Conservation (phyloP, 2,888 invertebrate species). For the Caenorhabditis zanzibari region DNA sequence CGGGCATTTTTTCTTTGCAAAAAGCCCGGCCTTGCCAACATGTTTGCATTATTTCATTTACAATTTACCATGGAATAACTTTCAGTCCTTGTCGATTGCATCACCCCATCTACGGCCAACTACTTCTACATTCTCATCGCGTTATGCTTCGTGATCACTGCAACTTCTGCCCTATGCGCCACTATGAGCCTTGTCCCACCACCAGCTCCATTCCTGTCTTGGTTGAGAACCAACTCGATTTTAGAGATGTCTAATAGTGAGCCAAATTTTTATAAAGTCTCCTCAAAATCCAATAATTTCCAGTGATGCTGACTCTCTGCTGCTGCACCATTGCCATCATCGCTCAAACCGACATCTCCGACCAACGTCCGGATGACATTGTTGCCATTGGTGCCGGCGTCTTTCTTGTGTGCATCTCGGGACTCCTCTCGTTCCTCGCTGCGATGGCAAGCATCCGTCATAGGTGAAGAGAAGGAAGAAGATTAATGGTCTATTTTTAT, state of each 20-base stretch:
- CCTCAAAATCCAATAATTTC: slow-evolving; percentile 34
- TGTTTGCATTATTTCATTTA: too few relatives aligned
- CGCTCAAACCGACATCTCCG: slow-evolving; percentile 70
- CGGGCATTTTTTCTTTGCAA: too few relatives aligned
- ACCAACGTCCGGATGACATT: slow-evolving; percentile 69
- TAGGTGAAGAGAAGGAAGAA: slow-evolving; percentile 31
- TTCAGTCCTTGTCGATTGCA: slow-evolving; percentile 78
- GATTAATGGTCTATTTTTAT: background rate
- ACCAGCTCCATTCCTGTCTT: slow-evolving; percentile 72
- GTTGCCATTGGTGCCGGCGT: slow-evolving; percentile 74
- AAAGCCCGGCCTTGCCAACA: too few relatives aligned
- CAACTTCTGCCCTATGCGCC: slow-evolving; percentile 67
- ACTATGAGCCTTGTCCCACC: slow-evolving; percentile 73
- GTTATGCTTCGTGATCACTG: slow-evolving; percentile 75
- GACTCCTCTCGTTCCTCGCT: slow-evolving; percentile 70
- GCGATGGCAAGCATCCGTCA: slow-evolving; percentile 73
- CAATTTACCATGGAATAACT: background rate
- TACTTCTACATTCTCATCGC: slow-evolving; percentile 79
- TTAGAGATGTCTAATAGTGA: slow-evolving; percentile 77
- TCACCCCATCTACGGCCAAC: slow-evolving; percentile 77
- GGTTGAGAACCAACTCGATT: slow-evolving; percentile 75
- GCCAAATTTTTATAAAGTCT: background rate
- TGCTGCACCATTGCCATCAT: slow-evolving; percentile 71
- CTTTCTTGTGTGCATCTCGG: slow-evolving; percentile 70
- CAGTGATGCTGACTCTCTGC: slow-evolving; percentile 73